Evolutionary conservation across 2,113 vertebrate genomes (phyloP).

Genomic region (Coturnix japonica): DNA sequence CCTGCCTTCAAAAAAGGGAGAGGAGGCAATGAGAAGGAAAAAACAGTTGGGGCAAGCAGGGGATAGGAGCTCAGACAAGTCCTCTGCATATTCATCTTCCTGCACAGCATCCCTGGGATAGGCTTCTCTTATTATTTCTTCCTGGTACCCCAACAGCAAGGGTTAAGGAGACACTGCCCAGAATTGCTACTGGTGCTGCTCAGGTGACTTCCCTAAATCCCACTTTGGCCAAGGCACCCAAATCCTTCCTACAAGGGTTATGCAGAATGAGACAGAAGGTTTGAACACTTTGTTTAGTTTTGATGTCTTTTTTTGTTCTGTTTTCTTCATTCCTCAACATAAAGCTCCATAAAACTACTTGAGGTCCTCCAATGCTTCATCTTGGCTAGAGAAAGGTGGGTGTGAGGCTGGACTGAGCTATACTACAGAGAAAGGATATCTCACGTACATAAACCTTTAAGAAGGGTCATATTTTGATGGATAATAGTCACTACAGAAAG

Average conservation of each 20-base stretch:
- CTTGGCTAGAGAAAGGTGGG: neutral
- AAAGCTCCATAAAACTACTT: neutral
- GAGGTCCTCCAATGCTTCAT: neutral
- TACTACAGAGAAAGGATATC: neutral
- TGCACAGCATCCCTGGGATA: neutral
- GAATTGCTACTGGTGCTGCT: neutral
- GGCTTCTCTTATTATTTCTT: neutral
- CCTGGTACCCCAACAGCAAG: neutral
- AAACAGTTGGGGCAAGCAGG: neutral
- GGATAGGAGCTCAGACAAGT: neutral
- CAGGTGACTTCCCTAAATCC: neutral
- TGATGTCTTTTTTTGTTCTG: neutral
- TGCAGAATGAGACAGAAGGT: neutral
- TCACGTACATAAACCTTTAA: neutral
- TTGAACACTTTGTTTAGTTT: neutral
- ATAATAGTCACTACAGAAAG: neutral
- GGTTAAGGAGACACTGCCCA: neutral
- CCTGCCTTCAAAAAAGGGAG: neutral
- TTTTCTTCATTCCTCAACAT: neutral
- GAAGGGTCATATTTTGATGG: fast-evolving
- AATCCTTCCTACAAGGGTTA: neutral
- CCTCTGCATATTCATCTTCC: neutral
- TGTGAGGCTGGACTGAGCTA: fast-evolving
- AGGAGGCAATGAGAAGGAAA: neutral
- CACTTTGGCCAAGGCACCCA: neutral